These are phyloP conservation scores for Barnardius zonarius DNA, from an alignment of 2,113 vertebrate species.

Conservation along the genomic window DNA sequence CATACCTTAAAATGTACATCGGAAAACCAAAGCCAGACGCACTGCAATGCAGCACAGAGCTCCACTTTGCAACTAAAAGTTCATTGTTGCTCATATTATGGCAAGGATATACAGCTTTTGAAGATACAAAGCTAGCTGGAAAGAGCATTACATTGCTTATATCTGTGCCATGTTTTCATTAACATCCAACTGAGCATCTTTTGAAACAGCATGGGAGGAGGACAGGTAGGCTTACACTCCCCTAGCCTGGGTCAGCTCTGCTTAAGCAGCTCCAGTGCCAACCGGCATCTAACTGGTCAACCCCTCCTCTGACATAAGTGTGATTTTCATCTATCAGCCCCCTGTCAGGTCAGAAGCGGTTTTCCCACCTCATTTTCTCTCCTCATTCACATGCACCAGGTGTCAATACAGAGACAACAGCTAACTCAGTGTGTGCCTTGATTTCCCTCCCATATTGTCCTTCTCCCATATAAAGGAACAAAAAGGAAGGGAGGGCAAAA, in stretches of 20 bases:
- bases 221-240: neutral
- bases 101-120: neutral
- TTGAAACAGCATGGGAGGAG: neutral
- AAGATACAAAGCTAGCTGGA: neutral
- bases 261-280: neutral
- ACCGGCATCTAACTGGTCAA: neutral
- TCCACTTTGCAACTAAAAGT: conserved; percentile 12
- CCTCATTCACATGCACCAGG: conserved; percentile 4
- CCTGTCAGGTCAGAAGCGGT: neutral
- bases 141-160: neutral
- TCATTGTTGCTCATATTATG: neutral
- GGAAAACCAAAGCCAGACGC: neutral
- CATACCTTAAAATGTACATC: neutral
- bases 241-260: neutral
- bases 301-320: neutral
- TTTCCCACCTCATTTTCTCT: conserved; percentile 29
- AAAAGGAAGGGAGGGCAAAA: neutral
- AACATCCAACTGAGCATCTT: neutral
- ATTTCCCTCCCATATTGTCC: neutral
- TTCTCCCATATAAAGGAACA: neutral
- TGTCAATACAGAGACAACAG: neutral
- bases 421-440: neutral
- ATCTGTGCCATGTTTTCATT: neutral
- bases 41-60: conserved; percentile 6
- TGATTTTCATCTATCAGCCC: neutral